Evolutionary conservation across 2,797 vertebrate genomes (phyloP).

Genomic region (Arctocebus calabarensis): DNA sequence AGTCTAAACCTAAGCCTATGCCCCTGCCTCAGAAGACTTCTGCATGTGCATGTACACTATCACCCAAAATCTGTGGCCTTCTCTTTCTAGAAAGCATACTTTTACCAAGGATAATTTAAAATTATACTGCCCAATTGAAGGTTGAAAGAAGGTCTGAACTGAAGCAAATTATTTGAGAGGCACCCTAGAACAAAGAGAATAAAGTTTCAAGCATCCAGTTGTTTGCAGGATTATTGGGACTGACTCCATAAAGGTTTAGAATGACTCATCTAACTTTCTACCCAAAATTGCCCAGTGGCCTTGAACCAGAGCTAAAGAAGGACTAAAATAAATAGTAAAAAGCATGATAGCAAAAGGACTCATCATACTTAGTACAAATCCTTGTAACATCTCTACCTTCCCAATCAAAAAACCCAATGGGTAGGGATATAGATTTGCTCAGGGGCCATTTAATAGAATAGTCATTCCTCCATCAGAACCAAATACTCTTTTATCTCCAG

Average conservation of each 20-base stretch:
- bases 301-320: constrained; percentile 34
- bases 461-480: background rate
- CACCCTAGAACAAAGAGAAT: background rate
- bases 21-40: background rate
- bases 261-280: constrained; percentile 14
- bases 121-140: background rate
- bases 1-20: background rate
- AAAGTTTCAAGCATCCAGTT: background rate
- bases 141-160: background rate
- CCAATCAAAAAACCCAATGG: background rate
- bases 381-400: background rate
- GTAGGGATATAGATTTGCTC: background rate
- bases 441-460: background rate
- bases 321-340: constrained; percentile 1
- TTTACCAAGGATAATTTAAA: constrained; percentile 25
- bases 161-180: background rate
- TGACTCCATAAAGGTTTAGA: constrained; percentile 27
- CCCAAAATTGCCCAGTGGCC: background rate
- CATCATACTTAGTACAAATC: background rate
- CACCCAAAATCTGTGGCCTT: background rate
- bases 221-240: background rate
- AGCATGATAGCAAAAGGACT: background rate
- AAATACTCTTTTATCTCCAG: background rate
- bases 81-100: background rate
- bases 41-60: background rate